Conservation (phyloP, 2,888 invertebrate genomes). For the Congeria kusceri region DNA sequence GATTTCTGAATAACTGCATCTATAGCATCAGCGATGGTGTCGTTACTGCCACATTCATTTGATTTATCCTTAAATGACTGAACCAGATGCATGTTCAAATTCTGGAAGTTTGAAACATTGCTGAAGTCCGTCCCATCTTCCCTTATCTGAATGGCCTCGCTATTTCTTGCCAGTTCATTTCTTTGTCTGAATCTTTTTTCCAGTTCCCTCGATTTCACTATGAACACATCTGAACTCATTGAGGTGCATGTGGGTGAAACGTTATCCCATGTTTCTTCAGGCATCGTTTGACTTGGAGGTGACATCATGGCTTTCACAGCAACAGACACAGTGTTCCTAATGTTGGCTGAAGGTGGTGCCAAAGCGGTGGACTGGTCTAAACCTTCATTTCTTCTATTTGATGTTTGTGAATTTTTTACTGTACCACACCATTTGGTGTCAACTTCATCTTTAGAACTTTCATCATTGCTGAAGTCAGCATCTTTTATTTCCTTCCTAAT, state of each 20-base stretch:
- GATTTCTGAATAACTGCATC: conserved; percentile 34
- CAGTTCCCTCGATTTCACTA: conserved; percentile 43
- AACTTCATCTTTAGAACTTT: too few relatives aligned
- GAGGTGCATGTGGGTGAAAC: conserved; percentile 41
- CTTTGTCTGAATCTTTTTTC: conserved; percentile 30
- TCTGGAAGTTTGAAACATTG: background rate
- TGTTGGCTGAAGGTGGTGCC: background rate
- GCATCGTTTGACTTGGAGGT: conserved; percentile 7
- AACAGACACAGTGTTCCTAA: background rate
- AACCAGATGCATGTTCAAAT: background rate
- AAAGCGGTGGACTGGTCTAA: too few relatives aligned
- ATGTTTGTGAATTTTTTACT: too few relatives aligned
- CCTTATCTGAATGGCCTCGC: too few relatives aligned
- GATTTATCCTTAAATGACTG: too few relatives aligned
- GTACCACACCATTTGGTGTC: too few relatives aligned
- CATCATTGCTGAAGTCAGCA: too few relatives aligned
- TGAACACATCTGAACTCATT: conserved; percentile 52
- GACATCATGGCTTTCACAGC: background rate
- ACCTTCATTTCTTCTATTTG: too few relatives aligned
- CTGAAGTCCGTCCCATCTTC: background rate
- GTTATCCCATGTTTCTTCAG: conserved; percentile 27
- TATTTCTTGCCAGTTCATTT: background rate
- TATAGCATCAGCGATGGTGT: conserved; percentile 25
- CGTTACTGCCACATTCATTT: background rate
- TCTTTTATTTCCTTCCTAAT: too few relatives aligned